Evolutionary conservation across 2,113 vertebrate genomes (phyloP).

Genomic region (Acrocephalus kingi): DNA sequence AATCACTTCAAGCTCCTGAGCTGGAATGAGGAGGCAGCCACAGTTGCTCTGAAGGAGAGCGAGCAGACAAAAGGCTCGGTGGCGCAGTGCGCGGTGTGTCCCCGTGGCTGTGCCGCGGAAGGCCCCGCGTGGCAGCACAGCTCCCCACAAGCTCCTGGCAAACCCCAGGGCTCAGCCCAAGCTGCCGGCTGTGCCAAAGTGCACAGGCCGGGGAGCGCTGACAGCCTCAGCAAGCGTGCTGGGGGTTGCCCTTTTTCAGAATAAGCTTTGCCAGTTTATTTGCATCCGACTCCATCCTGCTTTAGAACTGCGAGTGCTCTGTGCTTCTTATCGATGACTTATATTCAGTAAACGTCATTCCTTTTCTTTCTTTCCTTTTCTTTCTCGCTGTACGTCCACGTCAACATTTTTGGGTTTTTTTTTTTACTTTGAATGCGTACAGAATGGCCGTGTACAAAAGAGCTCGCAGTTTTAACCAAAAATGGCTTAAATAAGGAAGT

Average conservation of each 20-base stretch:
- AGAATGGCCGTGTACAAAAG: background rate
- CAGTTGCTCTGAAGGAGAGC: conserved; percentile 7
- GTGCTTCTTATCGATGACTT: background rate
- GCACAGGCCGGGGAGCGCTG: background rate
- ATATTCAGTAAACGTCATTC: background rate
- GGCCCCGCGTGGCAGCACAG: background rate
- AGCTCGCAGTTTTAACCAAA: background rate
- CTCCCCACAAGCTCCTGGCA: background rate
- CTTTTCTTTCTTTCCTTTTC: background rate
- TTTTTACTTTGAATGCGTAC: background rate
- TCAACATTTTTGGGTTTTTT: background rate
- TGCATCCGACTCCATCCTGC: background rate
- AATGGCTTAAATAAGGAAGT: background rate
- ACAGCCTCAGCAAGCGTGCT: background rate
- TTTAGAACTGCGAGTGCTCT: background rate
- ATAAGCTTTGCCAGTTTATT: background rate
- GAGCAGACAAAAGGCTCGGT: background rate
- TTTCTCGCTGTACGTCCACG: accelerated
- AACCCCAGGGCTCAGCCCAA: background rate
- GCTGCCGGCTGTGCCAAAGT: background rate
- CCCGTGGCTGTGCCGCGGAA: background rate
- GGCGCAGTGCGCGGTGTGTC: background rate
- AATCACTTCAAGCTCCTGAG: conserved; percentile 58
- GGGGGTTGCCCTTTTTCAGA: background rate
- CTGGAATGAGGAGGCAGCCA: conserved; percentile 42